Evolutionary conservation across 2,113 vertebrate genomes (phyloP).

Genomic region (Callionymus lyra): DNA sequence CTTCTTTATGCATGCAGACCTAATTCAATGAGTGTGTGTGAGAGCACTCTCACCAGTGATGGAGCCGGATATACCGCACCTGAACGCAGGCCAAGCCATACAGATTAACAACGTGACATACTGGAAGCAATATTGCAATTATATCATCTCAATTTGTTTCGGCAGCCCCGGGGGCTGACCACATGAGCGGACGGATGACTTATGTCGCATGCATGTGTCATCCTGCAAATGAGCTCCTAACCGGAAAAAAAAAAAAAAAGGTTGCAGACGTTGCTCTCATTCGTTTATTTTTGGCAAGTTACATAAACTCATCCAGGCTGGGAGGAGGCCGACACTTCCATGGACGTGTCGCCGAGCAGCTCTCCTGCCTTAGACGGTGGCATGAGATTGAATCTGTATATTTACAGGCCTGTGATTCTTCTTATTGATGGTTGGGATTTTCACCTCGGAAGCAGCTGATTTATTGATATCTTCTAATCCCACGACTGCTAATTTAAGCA

Average conservation of each 20-base stretch:
- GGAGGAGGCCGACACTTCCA: slow-evolving; percentile 52
- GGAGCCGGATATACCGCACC: slow-evolving; percentile 33
- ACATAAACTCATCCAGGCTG: slow-evolving; percentile 58
- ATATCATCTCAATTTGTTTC: slow-evolving; percentile 50
- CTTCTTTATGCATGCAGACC: slow-evolving; percentile 44
- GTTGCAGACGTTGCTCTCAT: slow-evolving; percentile 30
- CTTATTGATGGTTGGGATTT: slow-evolving; percentile 1
- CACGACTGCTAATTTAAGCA: slow-evolving; percentile 42
- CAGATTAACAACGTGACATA: slow-evolving; percentile 48
- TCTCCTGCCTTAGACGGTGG: too few species aligned
- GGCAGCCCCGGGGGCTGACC: slow-evolving; percentile 24
- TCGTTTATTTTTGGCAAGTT: slow-evolving; percentile 47
- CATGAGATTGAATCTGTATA: too few species aligned
- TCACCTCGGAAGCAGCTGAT: slow-evolving; percentile 32
- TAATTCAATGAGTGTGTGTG: slow-evolving; percentile 45
- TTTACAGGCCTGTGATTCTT: too few species aligned
- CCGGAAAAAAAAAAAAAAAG: too few species aligned
- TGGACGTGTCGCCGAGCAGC: too few species aligned
- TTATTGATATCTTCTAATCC: slow-evolving; percentile 50
- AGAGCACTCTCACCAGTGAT: slow-evolving; percentile 43
- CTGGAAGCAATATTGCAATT: slow-evolving; percentile 46
- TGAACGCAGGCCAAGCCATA: slow-evolving; percentile 41
- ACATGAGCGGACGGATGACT: slow-evolving; percentile 20
- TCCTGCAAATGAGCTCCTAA: slow-evolving; percentile 6
- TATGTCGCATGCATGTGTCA: slow-evolving; percentile 6